Evolutionary conservation across 2,888 invertebrate genomes (phyloP).

Genomic region (Automeris io): DNA sequence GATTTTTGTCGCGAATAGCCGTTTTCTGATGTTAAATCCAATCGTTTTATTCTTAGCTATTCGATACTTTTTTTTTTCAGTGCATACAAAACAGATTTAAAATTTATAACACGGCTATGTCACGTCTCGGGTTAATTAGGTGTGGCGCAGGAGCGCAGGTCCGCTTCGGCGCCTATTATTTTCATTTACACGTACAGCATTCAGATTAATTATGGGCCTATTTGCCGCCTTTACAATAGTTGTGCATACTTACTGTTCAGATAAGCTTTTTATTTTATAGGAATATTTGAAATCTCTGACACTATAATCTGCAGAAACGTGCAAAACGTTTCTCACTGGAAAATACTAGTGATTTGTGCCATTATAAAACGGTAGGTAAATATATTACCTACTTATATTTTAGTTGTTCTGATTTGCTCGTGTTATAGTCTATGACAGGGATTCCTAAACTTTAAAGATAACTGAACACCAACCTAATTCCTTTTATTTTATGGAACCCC

Average conservation of each 20-base stretch:
- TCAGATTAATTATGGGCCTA: constrained; percentile 45
- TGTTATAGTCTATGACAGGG: no score
- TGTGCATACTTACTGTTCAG: constrained; percentile 49
- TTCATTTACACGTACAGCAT: constrained; percentile 23
- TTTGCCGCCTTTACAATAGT: constrained; percentile 44
- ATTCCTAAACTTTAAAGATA: no score
- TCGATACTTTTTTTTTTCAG: constrained; percentile 33
- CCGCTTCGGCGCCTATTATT: constrained; percentile 40
- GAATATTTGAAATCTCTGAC: constrained; percentile 26
- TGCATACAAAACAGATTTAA: constrained; percentile 51
- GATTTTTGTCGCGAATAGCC: constrained; percentile 7
- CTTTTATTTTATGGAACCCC: no score
- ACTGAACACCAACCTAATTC: no score
- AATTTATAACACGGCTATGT: constrained; percentile 64
- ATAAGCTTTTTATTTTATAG: constrained; percentile 52
- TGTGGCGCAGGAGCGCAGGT: constrained; percentile 39
- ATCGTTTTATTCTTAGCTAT: constrained; percentile 14
- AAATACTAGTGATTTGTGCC: no score
- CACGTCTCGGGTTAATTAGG: constrained; percentile 68
- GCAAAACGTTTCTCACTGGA: neutral
- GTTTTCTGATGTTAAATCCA: constrained; percentile 9
- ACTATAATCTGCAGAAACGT: neutral
- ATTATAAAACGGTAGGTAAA: no score
- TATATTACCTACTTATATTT: no score
- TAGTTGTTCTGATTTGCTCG: no score